Evolutionary conservation across 1,140 invertebrate species (phyloP).

Genomic region (Lerema accius): DNA sequence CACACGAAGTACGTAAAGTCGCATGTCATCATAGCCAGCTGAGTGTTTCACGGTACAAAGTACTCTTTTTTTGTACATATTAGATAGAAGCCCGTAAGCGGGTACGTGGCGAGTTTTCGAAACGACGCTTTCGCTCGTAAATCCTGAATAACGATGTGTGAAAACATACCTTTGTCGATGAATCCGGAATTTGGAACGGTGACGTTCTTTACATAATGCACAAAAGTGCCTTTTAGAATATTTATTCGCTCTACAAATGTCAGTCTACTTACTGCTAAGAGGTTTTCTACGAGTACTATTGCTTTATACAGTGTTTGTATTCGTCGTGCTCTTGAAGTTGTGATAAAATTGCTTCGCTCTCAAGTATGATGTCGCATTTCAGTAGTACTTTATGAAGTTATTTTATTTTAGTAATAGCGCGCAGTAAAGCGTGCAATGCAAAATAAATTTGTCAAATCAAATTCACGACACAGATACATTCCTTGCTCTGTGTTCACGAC

Average conservation of each 20-base stretch:
- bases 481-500: too few relatives aligned
- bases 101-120: slow-evolving; percentile 57
- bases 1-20: slow-evolving; percentile 60
- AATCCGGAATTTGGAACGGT: slow-evolving; percentile 42
- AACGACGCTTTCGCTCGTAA: slow-evolving; percentile 60
- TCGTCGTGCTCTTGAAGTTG: neutral
- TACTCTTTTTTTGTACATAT: slow-evolving; percentile 73
- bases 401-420: too few relatives aligned
- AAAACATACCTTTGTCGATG: slow-evolving; percentile 54
- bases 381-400: too few relatives aligned
- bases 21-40: slow-evolving; percentile 55
- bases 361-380: too few relatives aligned
- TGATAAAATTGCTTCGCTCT: neutral
- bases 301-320: slow-evolving; percentile 1
- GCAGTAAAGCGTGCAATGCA: too few relatives aligned
- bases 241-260: slow-evolving; percentile 33
- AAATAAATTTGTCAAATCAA: too few relatives aligned
- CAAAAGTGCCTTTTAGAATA: slow-evolving; percentile 33
- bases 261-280: slow-evolving; percentile 26
- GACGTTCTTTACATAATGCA: slow-evolving; percentile 43
- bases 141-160: slow-evolving; percentile 62
- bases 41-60: slow-evolving; percentile 54
- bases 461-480: too few relatives aligned
- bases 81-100: slow-evolving; percentile 57
- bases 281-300: slow-evolving; percentile 18